Conservation (phyloP, 2,797 vertebrate species). For the Limnodromus scolopaceus region DNA sequence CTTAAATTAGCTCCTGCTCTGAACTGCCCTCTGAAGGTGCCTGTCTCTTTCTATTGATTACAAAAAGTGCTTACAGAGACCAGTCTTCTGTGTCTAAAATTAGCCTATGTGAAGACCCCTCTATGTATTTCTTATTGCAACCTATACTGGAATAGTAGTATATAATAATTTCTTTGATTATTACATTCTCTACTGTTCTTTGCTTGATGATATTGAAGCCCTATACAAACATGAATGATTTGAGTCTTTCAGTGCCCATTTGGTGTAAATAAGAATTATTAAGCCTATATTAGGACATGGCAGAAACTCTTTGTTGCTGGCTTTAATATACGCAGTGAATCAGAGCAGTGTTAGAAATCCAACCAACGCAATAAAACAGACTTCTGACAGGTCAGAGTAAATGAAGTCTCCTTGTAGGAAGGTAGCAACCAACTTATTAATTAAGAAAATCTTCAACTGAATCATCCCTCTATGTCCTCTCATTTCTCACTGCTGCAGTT, state of each 20-base stretch:
- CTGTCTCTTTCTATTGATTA: not conserved
- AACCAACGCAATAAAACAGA: not conserved
- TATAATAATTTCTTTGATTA: not conserved
- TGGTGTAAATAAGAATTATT: constrained; percentile 1
- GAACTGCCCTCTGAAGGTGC: constrained; percentile 15
- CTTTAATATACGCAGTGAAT: not conserved
- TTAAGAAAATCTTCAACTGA: not conserved
- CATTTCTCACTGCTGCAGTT: not conserved
- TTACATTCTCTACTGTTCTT: not conserved
- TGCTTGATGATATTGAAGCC: not conserved
- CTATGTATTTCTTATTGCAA: not conserved
- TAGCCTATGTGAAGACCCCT: not conserved
- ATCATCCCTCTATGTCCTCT: not conserved
- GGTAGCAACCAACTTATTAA: not conserved
- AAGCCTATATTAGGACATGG: not conserved
- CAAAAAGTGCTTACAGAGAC: not conserved
- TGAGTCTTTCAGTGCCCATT: not conserved
- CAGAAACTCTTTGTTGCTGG: not conserved
- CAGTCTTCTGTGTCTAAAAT: not conserved
- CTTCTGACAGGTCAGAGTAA: not conserved
- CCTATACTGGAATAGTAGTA: not conserved
- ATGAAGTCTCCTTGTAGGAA: not conserved
- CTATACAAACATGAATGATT: not conserved
- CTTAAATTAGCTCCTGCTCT: constrained; percentile 33
- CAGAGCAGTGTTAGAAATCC: not conserved